Conservation (phyloP, 2,888 invertebrate species). For the Netelia inedita region DNA sequence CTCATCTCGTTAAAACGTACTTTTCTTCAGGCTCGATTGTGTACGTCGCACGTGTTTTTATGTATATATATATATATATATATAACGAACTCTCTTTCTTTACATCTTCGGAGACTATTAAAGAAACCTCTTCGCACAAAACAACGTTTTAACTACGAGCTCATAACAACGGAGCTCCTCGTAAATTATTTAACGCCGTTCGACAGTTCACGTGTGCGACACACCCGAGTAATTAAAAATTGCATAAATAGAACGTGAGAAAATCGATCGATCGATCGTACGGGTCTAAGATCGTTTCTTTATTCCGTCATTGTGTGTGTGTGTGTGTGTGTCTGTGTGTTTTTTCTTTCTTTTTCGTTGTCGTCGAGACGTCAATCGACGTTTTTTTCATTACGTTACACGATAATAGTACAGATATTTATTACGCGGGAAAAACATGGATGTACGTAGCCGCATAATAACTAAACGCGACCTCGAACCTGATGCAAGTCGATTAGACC, state of each 20-base stretch:
- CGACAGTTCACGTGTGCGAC: slow-evolving; percentile 35
- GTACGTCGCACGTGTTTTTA: slow-evolving; percentile 27
- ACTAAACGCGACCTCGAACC: slow-evolving; percentile 64
- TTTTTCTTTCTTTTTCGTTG: slow-evolving; percentile 5
- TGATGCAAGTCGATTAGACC: slow-evolving; percentile 60
- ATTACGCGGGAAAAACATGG: slow-evolving; percentile 17
- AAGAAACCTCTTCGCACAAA: slow-evolving; percentile 3
- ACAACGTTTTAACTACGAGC: neutral
- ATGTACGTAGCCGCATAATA: slow-evolving; percentile 37
- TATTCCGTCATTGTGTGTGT: slow-evolving; percentile 3
- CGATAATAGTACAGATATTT: slow-evolving; percentile 45
- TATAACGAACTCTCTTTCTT: slow-evolving; percentile 36
- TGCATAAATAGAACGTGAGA: slow-evolving; percentile 68
- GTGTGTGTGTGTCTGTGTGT: too few species aligned
- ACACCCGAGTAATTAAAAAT: slow-evolving; percentile 62
- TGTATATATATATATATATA: too few species aligned
- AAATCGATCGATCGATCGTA: slow-evolving; percentile 52
- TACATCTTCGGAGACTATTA: slow-evolving; percentile 6
- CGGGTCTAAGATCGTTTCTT: neutral
- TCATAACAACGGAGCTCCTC: neutral
- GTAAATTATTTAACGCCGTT: slow-evolving; percentile 50
- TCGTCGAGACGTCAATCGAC: slow-evolving; percentile 48
- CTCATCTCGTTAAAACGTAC: slow-evolving; percentile 51
- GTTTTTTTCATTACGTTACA: slow-evolving; percentile 15
- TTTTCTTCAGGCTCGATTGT: slow-evolving; percentile 57